Base-by-base conservation (phyloP, 1,140 invertebrate species). In the Calephelis virginiensis region DNA sequence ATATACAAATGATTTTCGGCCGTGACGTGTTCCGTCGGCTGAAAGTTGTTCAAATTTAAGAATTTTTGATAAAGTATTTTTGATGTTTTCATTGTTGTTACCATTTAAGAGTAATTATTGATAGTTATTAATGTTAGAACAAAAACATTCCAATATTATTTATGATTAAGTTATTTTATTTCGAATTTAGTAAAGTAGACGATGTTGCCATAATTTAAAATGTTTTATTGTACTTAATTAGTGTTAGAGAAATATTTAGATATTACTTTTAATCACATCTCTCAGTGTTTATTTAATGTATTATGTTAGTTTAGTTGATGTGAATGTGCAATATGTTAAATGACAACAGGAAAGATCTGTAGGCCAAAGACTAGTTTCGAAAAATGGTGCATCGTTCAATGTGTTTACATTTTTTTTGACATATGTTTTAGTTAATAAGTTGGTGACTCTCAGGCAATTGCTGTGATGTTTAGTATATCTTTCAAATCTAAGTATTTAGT, bases 1-100 rank as follows among this genome's bases (percentile, higher is more conserved):
- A 81, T 85, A 77, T 81, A 79, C 69, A 66, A 75, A 75, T 73
- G 71, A 62, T 76, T 78, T 72, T 77, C 62, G 68, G 74, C 74
- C 69, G 68, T 72, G 72, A 76, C 63, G 70, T 68, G 71, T 64
- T 70, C 69, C 68, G 75, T 70, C 74, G 75, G 64, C 77, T 76
- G 66, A 81, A 70, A 81, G 82, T 83, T 86, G 81, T 85, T 83
- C 80, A 81, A 74, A 78, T 76, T 74, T 81, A 84, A 77, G 78
- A 83, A 85, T 87, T 88, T 86, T 89, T 87, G 81, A 88, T 89
- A 90, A 80, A 86, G 74, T 84, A 85, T 86, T 88, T 85, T 86
- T 83, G 74, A 87, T 71, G 74, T 81, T 83, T 78, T 70, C 63
- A 87, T 81, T 80, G 80, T 86, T 89, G 85, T 90, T 89, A 87